Conservation (phyloP, 2,113 vertebrate genomes). For the Carollia perspicillata region DNA sequence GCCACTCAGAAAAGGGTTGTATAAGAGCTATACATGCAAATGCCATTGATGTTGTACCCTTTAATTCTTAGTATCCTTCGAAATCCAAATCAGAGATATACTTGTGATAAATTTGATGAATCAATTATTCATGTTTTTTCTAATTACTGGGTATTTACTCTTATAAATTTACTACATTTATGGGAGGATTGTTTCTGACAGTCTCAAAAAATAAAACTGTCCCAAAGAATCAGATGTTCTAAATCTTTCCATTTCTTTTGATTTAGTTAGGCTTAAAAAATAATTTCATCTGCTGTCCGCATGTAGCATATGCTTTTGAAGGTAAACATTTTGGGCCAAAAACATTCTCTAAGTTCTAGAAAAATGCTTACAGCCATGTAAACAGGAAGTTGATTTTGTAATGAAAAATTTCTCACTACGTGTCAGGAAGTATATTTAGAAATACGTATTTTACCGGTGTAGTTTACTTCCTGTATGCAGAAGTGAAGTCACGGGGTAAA, state of each 20-base stretch:
- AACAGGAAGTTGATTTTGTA: not conserved
- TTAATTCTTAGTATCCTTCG: not conserved
- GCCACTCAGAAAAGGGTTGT: not conserved
- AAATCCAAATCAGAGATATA: not conserved
- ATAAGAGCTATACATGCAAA: not conserved
- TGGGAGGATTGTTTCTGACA: not conserved
- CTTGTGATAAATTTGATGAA: not conserved
- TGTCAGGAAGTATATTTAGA: not conserved
- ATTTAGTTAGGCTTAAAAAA: not conserved
- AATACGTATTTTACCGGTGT: not conserved
- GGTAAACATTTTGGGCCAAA: not conserved
- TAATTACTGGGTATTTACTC: not conserved
- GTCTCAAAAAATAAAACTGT: not conserved
- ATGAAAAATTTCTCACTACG: not conserved
- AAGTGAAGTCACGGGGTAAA: not conserved
- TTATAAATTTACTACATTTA: not conserved
- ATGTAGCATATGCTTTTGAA: not conserved
- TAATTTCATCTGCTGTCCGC: not conserved
- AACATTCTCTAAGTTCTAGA: not conserved
- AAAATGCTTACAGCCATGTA: not conserved
- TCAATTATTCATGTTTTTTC: not conserved
- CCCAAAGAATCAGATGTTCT: not conserved
- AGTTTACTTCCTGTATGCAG: not conserved
- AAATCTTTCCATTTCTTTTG: not conserved
- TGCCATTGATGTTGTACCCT: not conserved